phyloP scores from a whole-genome alignment of 2,888 invertebrate genomes.

The Anthrax anthrax region DNA sequence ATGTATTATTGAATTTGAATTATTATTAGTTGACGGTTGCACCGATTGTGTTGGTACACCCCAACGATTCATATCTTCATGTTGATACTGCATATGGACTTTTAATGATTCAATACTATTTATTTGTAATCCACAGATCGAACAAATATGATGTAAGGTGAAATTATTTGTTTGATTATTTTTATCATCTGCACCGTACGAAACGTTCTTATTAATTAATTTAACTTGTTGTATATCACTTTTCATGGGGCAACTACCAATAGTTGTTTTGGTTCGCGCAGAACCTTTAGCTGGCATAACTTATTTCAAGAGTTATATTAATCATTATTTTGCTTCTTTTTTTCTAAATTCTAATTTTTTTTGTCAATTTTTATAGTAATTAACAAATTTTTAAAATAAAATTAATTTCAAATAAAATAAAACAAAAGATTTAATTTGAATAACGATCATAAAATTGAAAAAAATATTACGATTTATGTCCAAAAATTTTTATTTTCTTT shows the following conservation, averaged over 20 bases:
- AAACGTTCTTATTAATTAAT: no score
- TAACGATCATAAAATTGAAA: no score
- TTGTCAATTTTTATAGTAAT: no score
- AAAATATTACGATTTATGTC: no score
- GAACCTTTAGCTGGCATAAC: background rate
- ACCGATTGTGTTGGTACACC: slow-evolving; percentile 10
- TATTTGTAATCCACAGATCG: slow-evolving; percentile 59
- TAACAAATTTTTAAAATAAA: background rate
- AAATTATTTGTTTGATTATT: background rate
- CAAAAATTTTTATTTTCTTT: no score
- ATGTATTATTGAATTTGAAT: slow-evolving; percentile 1
- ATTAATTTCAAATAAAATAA: no score
- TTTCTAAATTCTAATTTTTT: background rate
- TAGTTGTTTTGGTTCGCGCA: background rate
- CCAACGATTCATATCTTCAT: slow-evolving; percentile 41
- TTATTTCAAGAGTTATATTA: background rate
- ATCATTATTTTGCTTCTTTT: no score
- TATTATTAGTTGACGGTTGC: slow-evolving; percentile 2
- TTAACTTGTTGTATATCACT: no score
- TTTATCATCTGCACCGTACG: background rate
- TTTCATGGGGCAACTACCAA: background rate
- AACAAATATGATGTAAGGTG: slow-evolving; percentile 39
- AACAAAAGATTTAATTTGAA: no score
- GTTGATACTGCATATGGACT: slow-evolving; percentile 66
- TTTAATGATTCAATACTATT: slow-evolving; percentile 63